phyloP scores from a whole-genome alignment of 2,797 vertebrate species.

The Fistularia tabacaria region DNA sequence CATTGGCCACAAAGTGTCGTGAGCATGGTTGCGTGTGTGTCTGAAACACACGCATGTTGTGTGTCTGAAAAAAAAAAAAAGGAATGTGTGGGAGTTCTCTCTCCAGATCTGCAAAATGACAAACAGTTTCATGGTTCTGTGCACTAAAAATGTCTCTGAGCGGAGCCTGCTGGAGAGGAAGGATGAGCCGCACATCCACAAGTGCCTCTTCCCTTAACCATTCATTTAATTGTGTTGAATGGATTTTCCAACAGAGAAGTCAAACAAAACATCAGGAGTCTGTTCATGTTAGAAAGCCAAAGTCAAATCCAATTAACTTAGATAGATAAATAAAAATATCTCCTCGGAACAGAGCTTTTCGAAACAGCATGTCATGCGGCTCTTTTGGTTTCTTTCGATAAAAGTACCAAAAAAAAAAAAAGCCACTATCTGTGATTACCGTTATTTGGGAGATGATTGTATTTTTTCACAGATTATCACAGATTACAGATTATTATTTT shows the following conservation, averaged over 20 bases:
- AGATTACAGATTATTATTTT: no score
- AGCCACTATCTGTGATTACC: no score
- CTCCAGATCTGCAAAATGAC: conserved; percentile 37
- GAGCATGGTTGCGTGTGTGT: conserved; percentile 4
- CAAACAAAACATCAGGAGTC: neutral
- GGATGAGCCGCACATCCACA: neutral
- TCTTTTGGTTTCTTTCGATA: no score
- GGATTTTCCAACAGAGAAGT: neutral
- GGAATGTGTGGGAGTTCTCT: conserved; percentile 52
- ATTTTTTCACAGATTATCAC: no score
- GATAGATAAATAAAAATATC: no score
- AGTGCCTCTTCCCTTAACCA: neutral
- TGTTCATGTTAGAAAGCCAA: neutral
- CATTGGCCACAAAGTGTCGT: conserved; percentile 12
- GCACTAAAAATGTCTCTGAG: conserved; percentile 10
- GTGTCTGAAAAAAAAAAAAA: conserved; percentile 3
- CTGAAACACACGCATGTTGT: conserved; percentile 15
- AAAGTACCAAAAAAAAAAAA: no score
- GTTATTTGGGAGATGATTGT: no score
- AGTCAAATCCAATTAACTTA: neutral
- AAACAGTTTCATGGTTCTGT: conserved; percentile 49
- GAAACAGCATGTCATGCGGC: no score
- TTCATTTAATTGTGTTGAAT: neutral
- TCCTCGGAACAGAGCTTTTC: no score
- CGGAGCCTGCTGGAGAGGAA: neutral